Evolutionary conservation across 2,113 vertebrate species (phyloP).

Genomic region (Tauraco erythrolophus): DNA sequence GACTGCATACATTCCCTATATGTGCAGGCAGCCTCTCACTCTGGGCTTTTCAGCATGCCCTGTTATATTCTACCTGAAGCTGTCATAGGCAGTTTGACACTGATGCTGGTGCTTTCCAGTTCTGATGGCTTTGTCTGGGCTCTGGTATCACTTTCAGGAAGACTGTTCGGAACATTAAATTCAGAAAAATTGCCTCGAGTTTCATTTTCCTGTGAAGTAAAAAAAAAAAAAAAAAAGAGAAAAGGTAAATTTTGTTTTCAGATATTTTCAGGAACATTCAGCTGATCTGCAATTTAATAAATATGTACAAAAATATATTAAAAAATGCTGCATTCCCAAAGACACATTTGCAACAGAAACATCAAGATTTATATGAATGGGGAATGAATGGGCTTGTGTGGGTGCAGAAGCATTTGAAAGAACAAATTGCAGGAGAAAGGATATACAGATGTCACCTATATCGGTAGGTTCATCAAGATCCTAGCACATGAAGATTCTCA

Average conservation of each 20-base stretch:
- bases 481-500: neutral
- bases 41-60: neutral
- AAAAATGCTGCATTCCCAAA: neutral
- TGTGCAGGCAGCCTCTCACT: neutral
- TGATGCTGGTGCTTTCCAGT: conserved; percentile 52
- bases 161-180: conserved; percentile 75
- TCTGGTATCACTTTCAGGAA: conserved; percentile 71
- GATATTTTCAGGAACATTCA: neutral
- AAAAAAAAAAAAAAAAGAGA: neutral
- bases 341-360: neutral
- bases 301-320: neutral
- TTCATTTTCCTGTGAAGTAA: conserved; percentile 80
- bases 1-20: neutral
- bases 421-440: neutral
- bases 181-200: conserved; percentile 66
- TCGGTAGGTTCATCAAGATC: neutral
- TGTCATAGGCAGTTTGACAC: conserved; percentile 85
- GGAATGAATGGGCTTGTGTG: neutral
- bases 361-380: neutral
- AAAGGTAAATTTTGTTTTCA: neutral
- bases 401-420: neutral
- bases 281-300: neutral
- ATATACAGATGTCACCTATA: neutral
- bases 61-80: conserved; percentile 79
- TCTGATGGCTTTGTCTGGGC: conserved; percentile 74